Conservation (phyloP, 2,797 vertebrate species). For the Rousettus madagascariensis region DNA sequence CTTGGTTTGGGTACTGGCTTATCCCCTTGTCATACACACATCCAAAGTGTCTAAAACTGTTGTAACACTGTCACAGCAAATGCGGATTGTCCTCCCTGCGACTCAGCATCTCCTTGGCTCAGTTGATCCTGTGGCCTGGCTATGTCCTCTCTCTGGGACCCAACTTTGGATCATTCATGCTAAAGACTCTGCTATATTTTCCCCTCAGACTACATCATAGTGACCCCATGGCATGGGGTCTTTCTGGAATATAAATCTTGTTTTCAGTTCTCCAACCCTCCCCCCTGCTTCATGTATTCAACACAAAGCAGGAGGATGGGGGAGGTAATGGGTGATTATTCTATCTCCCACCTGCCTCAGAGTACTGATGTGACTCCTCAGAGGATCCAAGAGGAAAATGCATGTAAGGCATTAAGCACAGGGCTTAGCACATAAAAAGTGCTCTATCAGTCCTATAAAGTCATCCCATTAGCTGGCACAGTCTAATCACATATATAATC, state of each 20-base stretch:
- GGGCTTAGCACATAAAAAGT: not conserved
- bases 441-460: not conserved
- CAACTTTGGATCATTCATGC: not conserved
- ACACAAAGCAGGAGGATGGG: not conserved
- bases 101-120: not conserved
- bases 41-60: not conserved
- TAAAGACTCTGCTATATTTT: not conserved
- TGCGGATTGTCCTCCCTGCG: not conserved
- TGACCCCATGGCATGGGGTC: not conserved
- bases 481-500: slow-evolving; percentile 39
- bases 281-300: not conserved
- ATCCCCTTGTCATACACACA: not conserved
- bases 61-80: not conserved
- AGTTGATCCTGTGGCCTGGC: not conserved
- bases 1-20: not conserved
- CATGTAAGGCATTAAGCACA: not conserved
- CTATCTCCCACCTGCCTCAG: not conserved
- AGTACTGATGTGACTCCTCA: not conserved
- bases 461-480: not conserved
- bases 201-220: not conserved
- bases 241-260: not conserved
- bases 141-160: not conserved
- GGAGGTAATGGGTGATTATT: not conserved
- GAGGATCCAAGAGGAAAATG: not conserved
- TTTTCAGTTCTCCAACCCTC: not conserved